Conservation (phyloP, 1,140 invertebrate species). For the Diploscapter pachys region DNA sequence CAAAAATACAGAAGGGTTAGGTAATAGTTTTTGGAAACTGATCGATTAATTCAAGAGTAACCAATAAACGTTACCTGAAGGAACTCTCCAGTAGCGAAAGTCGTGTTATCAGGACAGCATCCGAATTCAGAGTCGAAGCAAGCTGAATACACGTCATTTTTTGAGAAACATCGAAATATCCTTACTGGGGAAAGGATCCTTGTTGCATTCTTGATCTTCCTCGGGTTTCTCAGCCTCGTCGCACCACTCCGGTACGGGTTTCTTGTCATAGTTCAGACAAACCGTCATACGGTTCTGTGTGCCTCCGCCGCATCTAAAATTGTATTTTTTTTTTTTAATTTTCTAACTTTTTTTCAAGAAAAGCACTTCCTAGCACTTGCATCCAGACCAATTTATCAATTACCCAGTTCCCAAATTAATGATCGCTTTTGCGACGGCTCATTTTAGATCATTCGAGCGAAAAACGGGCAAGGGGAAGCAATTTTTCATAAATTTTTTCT, state of each 20-base stretch:
- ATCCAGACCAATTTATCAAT: not conserved
- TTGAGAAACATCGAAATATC: constrained; percentile 24
- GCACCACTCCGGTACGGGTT: constrained; percentile 68
- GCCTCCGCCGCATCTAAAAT: constrained; percentile 70
- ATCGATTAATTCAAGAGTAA: too few relatives aligned
- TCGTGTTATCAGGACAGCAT: constrained; percentile 67
- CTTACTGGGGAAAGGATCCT: constrained; percentile 63
- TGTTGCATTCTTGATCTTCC: constrained; percentile 72
- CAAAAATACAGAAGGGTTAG: too few relatives aligned
- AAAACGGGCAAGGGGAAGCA: too few relatives aligned
- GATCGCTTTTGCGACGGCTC: too few relatives aligned
- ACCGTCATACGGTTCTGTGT: constrained; percentile 72
- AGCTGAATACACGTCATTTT: constrained; percentile 48
- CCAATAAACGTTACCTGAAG: constrained; percentile 55
- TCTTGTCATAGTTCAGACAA: constrained; percentile 73
- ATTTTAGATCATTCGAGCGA: too few relatives aligned
- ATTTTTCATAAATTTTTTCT: too few relatives aligned
- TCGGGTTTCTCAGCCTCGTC: constrained; percentile 68
- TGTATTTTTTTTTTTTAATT: constrained; percentile 71
- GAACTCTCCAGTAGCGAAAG: constrained; percentile 72
- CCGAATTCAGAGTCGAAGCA: constrained; percentile 79
- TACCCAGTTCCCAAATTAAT: not conserved
- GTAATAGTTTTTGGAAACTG: too few relatives aligned
- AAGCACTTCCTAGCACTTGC: not conserved
- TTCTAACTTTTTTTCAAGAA: not conserved